Conservation (phyloP, 64 coral and sea anemone species). For the Montipora foliosa region DNA sequence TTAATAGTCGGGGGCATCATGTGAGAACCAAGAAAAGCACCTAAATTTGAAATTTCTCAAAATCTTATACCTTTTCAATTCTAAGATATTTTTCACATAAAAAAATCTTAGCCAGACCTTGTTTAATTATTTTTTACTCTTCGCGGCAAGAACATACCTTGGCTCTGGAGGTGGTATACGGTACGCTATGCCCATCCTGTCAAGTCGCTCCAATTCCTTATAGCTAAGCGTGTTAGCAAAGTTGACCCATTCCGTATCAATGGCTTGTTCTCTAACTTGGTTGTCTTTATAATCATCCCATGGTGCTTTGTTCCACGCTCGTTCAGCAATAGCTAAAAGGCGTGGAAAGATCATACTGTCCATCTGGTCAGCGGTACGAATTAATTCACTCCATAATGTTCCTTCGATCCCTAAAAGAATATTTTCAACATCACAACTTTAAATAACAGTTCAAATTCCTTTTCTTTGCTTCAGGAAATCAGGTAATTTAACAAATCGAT, state of each 20-base stretch:
- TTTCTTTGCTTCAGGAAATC: too few relatives aligned
- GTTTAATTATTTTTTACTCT: too few relatives aligned
- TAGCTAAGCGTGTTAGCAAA: conserved; percentile 75
- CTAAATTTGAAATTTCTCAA: too few relatives aligned
- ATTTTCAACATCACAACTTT: background rate
- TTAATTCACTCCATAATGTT: conserved; percentile 59
- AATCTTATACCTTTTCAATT: too few relatives aligned
- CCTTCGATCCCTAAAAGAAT: conserved; percentile 59
- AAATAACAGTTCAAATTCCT: too few relatives aligned
- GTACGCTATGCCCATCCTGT: conserved; percentile 63
- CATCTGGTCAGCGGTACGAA: conserved; percentile 68
- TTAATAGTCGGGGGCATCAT: too few relatives aligned
- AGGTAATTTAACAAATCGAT: too few relatives aligned
- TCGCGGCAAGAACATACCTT: background rate
- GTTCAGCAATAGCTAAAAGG: conserved; percentile 63
- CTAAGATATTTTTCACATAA: too few relatives aligned
- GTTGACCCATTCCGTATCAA: conserved; percentile 50
- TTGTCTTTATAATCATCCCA: conserved; percentile 54
- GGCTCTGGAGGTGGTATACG: conserved; percentile 49
- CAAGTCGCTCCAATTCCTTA: conserved; percentile 59
- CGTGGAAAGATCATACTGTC: conserved; percentile 77
- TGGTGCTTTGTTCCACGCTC: conserved; percentile 76
- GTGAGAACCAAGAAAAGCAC: too few relatives aligned
- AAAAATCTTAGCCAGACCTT: too few relatives aligned
- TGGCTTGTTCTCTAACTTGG: conserved; percentile 20